phyloP scores from a whole-genome alignment of 2,113 vertebrate species.

The Sceloporus undulatus region DNA sequence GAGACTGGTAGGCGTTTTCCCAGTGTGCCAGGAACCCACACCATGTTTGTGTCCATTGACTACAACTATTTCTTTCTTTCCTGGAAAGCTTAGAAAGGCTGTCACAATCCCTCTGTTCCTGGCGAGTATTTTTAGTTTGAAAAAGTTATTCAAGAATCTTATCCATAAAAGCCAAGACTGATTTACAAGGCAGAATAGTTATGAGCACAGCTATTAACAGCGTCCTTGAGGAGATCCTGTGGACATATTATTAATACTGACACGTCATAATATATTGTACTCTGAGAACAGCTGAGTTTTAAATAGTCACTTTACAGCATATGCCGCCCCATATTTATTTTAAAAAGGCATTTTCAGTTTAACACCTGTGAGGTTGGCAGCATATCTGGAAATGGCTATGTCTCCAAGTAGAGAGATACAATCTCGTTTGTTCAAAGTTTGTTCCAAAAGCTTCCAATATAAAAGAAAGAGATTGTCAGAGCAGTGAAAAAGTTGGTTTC shows the following conservation, averaged over 20 bases:
- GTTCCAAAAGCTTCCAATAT: not conserved
- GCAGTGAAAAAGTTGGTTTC: fast-evolving
- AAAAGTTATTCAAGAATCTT: not conserved
- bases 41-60: too few relatives aligned
- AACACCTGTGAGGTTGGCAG: not conserved
- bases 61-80: too few relatives aligned
- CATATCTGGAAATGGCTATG: not conserved
- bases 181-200: constrained; percentile 9
- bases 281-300: not conserved
- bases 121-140: constrained; percentile 4
- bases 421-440: not conserved
- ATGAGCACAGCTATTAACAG: constrained; percentile 6
- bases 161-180: not conserved
- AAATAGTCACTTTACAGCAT: not conserved
- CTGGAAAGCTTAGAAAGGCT: too few relatives aligned
- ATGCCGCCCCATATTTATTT: not conserved
- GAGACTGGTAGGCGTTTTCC: too few relatives aligned
- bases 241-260: not conserved
- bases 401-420: not conserved
- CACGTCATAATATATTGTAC: not conserved
- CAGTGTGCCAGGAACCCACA: too few relatives aligned
- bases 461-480: not conserved
- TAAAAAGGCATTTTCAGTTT: not conserved
- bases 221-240: too few relatives aligned
- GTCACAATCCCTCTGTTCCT: not conserved